phyloP scores from a whole-genome alignment of 2,797 vertebrate species.

The Forpus xanthops region DNA sequence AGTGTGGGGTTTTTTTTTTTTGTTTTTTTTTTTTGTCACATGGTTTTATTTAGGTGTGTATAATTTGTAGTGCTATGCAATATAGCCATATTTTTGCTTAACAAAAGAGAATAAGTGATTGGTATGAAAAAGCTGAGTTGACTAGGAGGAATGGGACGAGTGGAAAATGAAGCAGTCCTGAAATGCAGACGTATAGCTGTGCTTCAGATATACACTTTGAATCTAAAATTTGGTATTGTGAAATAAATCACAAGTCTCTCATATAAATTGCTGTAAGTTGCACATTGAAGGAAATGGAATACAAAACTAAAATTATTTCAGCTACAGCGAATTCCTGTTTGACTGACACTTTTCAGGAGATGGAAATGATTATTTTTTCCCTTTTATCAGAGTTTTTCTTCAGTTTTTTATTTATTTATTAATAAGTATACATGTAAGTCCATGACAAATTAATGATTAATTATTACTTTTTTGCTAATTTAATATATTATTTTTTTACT shows the following conservation, averaged over 20 bases:
- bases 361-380: too few relatives aligned
- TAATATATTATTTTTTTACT: too few relatives aligned
- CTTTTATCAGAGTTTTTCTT: too few relatives aligned
- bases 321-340: not conserved
- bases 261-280: not conserved
- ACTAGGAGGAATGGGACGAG: not conserved
- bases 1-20: too few relatives aligned
- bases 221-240: not conserved
- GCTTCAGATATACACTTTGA: not conserved
- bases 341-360: too few relatives aligned
- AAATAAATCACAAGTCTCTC: not conserved
- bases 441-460: too few relatives aligned
- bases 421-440: too few relatives aligned
- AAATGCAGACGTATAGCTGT: not conserved
- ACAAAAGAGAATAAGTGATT: not conserved
- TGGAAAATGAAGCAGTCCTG: not conserved
- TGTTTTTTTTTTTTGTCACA: not conserved
- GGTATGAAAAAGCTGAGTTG: not conserved
- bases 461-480: too few relatives aligned
- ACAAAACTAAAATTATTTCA: not conserved
- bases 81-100: not conserved
- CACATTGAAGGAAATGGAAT: not conserved
- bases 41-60: not conserved
- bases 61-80: not conserved
- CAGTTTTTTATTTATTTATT: too few relatives aligned